Evolutionary conservation across 1,140 invertebrate genomes (phyloP), one percentile per base, ranked within the genome.

Genomic region (Saccostrea glomerata): DNA sequence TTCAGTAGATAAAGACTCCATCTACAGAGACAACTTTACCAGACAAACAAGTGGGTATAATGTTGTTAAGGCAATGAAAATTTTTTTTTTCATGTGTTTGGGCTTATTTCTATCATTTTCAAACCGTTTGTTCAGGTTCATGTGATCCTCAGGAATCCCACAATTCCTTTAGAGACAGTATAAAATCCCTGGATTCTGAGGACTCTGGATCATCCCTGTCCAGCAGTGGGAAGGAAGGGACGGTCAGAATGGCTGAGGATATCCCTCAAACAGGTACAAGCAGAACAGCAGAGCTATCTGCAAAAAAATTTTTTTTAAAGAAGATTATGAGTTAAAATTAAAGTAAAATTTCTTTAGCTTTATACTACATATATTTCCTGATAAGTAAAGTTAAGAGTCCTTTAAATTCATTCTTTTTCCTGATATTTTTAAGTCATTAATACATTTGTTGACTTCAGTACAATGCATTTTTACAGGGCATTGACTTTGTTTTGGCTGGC

Each of bases 131-230:
- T 15, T 3, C 12, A 77, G 70, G 13, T 77, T 77, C 70, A 15
- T 36, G 70, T 36, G 70, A 77, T 77, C 70, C 70, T 5, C 70
- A 77, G 25, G 70, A 77, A 77, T 77, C 70, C 70, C 70, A 77
- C 30, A 77, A 77, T 77, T 77, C 70, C 70, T 77, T 77, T 11
- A 36, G 5, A 15, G 23, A 25, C 4, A 30, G 25, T 11, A 77
- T 63, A 2, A 63, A 63, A 63, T 63, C 17, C 15, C 17, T n/a
- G 17, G 58, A 36, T 30, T 77, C 25, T 6, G 25, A 13, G 30
- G 70, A 77, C 12, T 30, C 25, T 11, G 70, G 70, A 2, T 36
- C 66, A 23, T 30, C 25, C 23, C n/a, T 30, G 66, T 73, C 66
- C 66, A 73, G 66, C 66, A 73, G 66, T 73, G 7, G 66, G n/a